These are phyloP conservation scores for Ectobius pallidus DNA, from an alignment of 2,888 invertebrate genomes.

Conservation along the genomic window DNA sequence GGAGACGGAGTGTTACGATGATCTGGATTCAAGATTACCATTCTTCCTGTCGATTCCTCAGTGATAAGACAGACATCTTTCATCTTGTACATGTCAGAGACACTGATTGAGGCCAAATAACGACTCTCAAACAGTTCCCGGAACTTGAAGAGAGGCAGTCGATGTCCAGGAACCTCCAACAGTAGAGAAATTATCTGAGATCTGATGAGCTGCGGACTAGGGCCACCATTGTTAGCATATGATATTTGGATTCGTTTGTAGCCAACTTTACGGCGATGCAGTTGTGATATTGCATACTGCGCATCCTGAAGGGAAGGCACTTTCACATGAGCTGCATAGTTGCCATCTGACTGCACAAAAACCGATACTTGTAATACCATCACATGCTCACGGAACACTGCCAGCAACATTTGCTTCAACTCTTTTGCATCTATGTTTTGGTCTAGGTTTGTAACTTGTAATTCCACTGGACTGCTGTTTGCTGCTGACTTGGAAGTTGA, in stretches of 20 bases:
- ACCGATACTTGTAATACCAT: constrained; percentile 68
- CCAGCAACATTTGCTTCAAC: constrained; percentile 66
- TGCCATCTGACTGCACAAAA: constrained; percentile 68
- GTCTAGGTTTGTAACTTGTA: constrained; percentile 73
- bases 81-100: constrained; percentile 74
- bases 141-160: constrained; percentile 79
- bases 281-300: constrained; percentile 73
- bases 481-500: constrained; percentile 41
- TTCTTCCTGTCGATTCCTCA: constrained; percentile 70
- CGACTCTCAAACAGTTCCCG: constrained; percentile 83
- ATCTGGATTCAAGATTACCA: constrained; percentile 71
- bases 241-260: constrained; percentile 81
- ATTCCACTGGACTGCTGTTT: constrained; percentile 57
- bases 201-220: constrained; percentile 64
- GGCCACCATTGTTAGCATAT: constrained; percentile 67
- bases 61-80: constrained; percentile 78
- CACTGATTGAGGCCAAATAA: constrained; percentile 74
- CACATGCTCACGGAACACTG: constrained; percentile 68
- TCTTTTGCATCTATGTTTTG: constrained; percentile 69
- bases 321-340: constrained; percentile 71
- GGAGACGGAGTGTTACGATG: constrained; percentile 64
- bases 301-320: constrained; percentile 72
- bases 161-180: constrained; percentile 74
- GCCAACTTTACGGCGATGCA: constrained; percentile 83
- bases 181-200: constrained; percentile 70